phyloP scores from a whole-genome alignment of 2,797 vertebrate species.

The Chloroceryle amazona region DNA sequence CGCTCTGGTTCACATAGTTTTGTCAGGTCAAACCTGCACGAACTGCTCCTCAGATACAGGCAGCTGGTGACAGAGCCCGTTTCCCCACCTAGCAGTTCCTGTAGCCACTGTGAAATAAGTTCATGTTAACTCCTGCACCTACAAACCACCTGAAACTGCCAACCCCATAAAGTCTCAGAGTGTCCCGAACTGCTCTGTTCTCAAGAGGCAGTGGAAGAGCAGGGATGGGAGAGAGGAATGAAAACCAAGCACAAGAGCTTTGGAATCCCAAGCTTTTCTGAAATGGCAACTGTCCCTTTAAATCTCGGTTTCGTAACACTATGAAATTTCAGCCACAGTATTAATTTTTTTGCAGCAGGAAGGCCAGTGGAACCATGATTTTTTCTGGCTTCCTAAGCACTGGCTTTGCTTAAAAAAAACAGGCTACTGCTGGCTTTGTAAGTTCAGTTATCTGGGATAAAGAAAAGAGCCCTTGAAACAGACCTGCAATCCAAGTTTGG shows the following conservation, averaged over 20 bases:
- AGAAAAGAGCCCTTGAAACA: neutral
- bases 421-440: neutral
- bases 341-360: neutral
- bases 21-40: neutral
- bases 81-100: neutral
- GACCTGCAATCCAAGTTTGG: neutral
- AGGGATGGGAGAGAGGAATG: neutral
- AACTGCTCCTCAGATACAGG: neutral
- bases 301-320: neutral
- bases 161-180: neutral
- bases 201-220: neutral
- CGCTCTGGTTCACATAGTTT: fast-evolving
- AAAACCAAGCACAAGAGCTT: neutral
- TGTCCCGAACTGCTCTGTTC: neutral
- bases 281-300: neutral
- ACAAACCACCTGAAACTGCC: neutral
- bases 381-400: neutral
- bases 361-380: neutral
- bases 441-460: neutral
- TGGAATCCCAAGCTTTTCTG: neutral
- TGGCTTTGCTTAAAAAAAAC: neutral
- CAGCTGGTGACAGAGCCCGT: neutral
- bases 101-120: neutral
- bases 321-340: neutral
- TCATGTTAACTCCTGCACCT: neutral